phyloP scores from a whole-genome alignment of 92 coral and sea anemone species.

The Ricordea florida region DNA sequence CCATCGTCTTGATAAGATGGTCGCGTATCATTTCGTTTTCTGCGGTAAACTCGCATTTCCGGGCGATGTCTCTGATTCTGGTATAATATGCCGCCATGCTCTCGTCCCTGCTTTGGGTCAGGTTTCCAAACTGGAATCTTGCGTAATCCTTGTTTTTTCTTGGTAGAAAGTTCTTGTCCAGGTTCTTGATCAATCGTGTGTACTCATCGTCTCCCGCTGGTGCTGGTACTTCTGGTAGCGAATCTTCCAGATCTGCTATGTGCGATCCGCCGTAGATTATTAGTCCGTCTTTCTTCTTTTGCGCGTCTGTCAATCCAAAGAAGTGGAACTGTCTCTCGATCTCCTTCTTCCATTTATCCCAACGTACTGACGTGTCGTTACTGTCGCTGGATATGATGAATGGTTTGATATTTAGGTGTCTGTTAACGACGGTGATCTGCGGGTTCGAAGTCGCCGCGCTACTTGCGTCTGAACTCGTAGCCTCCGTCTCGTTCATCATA shows the following conservation, averaged over 20 bases:
- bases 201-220: constrained; percentile 14
- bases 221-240: constrained; percentile 14
- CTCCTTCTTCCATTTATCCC: constrained; percentile 43
- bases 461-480: background rate
- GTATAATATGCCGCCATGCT: constrained; percentile 42
- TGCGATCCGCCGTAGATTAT: constrained; percentile 50
- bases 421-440: constrained; percentile 15
- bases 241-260: constrained; percentile 44
- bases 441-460: background rate
- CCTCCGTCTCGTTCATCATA: background rate
- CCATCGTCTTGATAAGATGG: constrained; percentile 64
- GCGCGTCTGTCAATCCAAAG: constrained; percentile 43
- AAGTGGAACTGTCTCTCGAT: constrained; percentile 61
- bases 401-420: constrained; percentile 38
- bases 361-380: constrained; percentile 37
- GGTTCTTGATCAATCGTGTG: constrained; percentile 23
- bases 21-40: constrained; percentile 40
- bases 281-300: constrained; percentile 53
- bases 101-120: constrained; percentile 39
- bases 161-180: constrained; percentile 51
- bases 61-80: constrained; percentile 42
- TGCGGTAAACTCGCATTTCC: constrained; percentile 46
- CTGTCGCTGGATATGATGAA: constrained; percentile 16
- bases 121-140: constrained; percentile 59
- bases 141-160: constrained; percentile 61